Conservation (phyloP, 1,140 invertebrate genomes). For the Drosophila pallidifrons region DNA sequence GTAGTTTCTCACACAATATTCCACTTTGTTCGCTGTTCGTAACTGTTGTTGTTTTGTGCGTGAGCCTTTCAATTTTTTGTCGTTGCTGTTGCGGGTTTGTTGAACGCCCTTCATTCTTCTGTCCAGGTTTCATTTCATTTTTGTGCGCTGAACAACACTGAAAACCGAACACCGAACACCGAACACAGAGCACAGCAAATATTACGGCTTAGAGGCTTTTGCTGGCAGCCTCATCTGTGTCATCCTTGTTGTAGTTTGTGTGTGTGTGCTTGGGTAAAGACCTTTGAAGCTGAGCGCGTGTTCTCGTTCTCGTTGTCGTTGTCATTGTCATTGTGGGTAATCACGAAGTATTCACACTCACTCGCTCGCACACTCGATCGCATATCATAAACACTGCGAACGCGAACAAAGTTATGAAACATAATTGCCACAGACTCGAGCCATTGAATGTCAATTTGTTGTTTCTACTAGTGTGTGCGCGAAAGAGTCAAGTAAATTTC, state of each 20-base stretch:
- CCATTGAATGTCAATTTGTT: constrained; percentile 67
- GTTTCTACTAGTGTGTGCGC: constrained; percentile 6
- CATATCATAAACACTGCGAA: constrained; percentile 32
- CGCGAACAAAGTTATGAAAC: constrained; percentile 39
- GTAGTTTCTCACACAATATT: constrained; percentile 5
- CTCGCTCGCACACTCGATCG: not conserved
- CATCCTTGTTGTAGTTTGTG: constrained; percentile 25
- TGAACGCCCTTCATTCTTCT: not conserved
- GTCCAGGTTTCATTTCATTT: constrained; percentile 17
- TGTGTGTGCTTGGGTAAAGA: constrained; percentile 38
- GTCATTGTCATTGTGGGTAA: constrained; percentile 23
- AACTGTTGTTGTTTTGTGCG: constrained; percentile 48
- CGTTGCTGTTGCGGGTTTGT: constrained; percentile 1
- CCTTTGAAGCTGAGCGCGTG: constrained; percentile 38
- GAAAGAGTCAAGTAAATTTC: constrained; percentile 24
- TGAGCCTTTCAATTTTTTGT: constrained; percentile 33
- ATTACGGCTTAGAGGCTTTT: constrained; percentile 68
- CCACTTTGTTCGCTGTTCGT: too few species aligned
- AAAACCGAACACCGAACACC: not conserved
- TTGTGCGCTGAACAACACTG: constrained; percentile 16
- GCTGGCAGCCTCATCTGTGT: constrained; percentile 48
- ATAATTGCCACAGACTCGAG: constrained; percentile 40
- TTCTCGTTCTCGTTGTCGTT: constrained; percentile 8
- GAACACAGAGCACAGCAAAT: constrained; percentile 55
- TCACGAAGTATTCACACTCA: constrained; percentile 27